These are phyloP conservation scores for Coptotermes formosanus DNA, from an alignment of 1,140 invertebrate species.

Conservation along the genomic window DNA sequence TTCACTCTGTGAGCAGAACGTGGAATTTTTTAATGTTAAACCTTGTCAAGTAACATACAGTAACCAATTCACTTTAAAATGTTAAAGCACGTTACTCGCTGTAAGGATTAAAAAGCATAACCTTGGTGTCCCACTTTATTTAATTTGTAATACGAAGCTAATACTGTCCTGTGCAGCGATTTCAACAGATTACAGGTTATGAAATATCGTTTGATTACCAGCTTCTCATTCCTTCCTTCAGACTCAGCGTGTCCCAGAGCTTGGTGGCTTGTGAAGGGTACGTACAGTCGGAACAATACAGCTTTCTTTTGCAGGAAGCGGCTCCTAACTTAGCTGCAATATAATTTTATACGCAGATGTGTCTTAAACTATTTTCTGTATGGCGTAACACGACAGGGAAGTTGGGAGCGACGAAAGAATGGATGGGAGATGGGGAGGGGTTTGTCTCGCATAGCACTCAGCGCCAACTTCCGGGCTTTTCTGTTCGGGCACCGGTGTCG, in stretches of 20 bases:
- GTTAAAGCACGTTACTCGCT: too few relatives aligned
- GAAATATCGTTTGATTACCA: neutral
- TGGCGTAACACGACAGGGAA: neutral
- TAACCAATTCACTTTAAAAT: too few relatives aligned
- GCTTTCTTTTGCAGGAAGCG: neutral
- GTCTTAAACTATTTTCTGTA: neutral
- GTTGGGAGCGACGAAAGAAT: too few relatives aligned
- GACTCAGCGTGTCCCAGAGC: neutral
- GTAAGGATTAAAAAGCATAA: neutral
- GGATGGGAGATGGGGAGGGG: too few relatives aligned
- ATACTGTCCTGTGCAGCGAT: neutral
- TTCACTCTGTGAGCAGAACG: too few relatives aligned
- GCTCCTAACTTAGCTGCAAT: neutral
- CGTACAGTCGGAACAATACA: neutral
- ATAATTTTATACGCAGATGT: slow-evolving; percentile 17
- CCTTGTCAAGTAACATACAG: too few relatives aligned
- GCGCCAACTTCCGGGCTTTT: slow-evolving; percentile 16
- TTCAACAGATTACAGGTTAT: neutral
- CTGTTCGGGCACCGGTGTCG: neutral
- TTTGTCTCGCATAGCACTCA: neutral
- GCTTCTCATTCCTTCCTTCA: neutral
- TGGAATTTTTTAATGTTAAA: too few relatives aligned
- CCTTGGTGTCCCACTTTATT: neutral
- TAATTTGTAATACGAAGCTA: neutral
- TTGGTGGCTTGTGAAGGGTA: neutral